phyloP scores from a whole-genome alignment of 1,140 invertebrate genomes.

The Rhyacophila brunnea region DNA sequence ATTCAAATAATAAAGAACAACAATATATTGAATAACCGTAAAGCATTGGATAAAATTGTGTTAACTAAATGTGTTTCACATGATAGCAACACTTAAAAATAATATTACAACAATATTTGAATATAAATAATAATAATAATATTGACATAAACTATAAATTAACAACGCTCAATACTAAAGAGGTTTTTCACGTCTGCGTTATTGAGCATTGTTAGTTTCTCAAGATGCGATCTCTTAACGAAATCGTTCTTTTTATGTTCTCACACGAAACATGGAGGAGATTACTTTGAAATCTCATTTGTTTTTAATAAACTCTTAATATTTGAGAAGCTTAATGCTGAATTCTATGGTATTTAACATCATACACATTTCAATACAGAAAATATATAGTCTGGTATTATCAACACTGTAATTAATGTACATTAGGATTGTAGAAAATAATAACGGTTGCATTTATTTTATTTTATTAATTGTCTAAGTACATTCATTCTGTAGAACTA shows the following conservation, averaged over 20 bases:
- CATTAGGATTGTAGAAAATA: conserved; percentile 6
- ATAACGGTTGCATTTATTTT: conserved; percentile 16
- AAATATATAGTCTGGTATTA: conserved; percentile 21
- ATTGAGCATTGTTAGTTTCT: not conserved
- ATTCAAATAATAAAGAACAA: conserved; percentile 29
- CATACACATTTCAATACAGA: conserved; percentile 15
- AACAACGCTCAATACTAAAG: conserved; percentile 4
- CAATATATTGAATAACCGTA: conserved; percentile 34
- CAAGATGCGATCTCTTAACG: not conserved
- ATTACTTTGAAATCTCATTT: not conserved
- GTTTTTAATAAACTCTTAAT: not conserved
- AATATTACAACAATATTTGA: conserved; percentile 23
- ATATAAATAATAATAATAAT: conserved; percentile 25
- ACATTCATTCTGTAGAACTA: conserved; percentile 27
- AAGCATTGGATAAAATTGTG: conserved; percentile 31
- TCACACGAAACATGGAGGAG: not conserved
- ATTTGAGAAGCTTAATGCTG: not conserved
- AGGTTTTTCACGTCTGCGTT: conserved; percentile 1
- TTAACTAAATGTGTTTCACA: conserved; percentile 31
- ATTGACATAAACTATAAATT: conserved; percentile 8
- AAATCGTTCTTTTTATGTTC: not conserved
- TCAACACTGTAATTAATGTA: conserved; percentile 8
- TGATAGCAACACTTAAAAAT: conserved; percentile 30
- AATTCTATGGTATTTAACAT: not conserved
- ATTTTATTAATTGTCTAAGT: conserved; percentile 34